Conservation (phyloP, 2,797 vertebrate species). For the Harpagifer antarcticus region DNA sequence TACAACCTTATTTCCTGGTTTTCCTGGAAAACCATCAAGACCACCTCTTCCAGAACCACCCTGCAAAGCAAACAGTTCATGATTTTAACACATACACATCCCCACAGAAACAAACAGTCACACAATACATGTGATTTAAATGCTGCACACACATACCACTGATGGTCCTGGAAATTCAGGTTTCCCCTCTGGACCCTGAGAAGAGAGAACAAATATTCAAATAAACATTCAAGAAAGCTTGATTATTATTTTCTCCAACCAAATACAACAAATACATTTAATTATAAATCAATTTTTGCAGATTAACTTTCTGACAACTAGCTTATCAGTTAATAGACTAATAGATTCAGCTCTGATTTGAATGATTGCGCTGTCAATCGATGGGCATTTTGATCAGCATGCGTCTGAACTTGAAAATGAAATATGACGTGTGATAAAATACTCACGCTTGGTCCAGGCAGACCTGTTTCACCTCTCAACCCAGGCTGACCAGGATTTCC, state of each 20-base stretch:
- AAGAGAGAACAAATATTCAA: conserved; percentile 22
- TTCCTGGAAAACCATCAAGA: conserved; percentile 73
- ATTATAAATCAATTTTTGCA: not conserved
- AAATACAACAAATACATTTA: not conserved
- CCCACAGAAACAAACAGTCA: not conserved
- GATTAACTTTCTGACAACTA: not conserved
- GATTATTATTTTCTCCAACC: not conserved
- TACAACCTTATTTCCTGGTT: conserved; percentile 81
- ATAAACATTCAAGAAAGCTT: not conserved
- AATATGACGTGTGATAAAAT: not conserved
- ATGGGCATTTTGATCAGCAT: not conserved
- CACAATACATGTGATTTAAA: not conserved
- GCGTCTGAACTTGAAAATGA: not conserved
- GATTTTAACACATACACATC: not conserved
- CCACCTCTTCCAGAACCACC: conserved; percentile 73
- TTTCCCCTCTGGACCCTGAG: conserved; percentile 85
- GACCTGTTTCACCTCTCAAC: conserved; percentile 83
- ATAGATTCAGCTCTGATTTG: not conserved
- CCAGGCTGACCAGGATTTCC: conserved; percentile 83
- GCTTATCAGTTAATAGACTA: not conserved
- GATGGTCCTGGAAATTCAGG: conserved; percentile 81
- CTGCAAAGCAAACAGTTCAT: conserved; percentile 58
- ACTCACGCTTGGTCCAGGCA: conserved; percentile 86
- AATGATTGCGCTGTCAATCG: not conserved
- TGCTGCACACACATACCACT: conserved; percentile 66